These are phyloP conservation scores for Temnothorax longispinosus DNA, from an alignment of 1,140 invertebrate species.

Conservation along the genomic window DNA sequence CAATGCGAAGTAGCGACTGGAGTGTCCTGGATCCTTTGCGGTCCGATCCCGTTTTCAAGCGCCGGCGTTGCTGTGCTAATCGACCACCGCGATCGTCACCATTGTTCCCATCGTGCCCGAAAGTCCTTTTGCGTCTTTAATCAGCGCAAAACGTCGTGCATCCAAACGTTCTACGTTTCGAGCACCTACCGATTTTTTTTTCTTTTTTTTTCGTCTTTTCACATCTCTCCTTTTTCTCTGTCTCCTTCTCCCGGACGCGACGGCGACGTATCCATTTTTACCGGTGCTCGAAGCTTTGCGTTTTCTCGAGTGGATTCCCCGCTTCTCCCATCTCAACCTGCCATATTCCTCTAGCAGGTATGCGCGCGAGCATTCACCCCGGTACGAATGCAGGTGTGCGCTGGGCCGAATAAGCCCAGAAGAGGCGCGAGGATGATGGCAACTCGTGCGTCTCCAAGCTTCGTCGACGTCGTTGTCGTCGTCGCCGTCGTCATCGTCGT, in stretches of 20 bases:
- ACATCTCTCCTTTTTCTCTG: neutral
- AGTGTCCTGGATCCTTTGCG: constrained; percentile 22
- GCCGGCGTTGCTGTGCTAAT: neutral
- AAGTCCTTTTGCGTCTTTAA: constrained; percentile 14
- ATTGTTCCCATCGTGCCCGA: constrained; percentile 25
- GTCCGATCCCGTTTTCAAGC: constrained; percentile 1
- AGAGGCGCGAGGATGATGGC: constrained; percentile 53
- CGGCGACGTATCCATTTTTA: constrained; percentile 66
- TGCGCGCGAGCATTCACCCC: constrained; percentile 64
- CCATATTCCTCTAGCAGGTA: constrained; percentile 55
- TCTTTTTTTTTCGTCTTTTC: neutral
- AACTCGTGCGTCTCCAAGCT: constrained; percentile 57
- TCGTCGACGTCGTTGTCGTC: constrained; percentile 35
- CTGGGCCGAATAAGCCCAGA: constrained; percentile 58
- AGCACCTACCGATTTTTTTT: constrained; percentile 8
- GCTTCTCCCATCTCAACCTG: constrained; percentile 11
- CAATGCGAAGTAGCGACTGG: constrained; percentile 6
- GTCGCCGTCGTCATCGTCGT: constrained; percentile 35
- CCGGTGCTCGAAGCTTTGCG: constrained; percentile 54
- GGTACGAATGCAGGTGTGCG: constrained; percentile 53
- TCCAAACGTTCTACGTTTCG: neutral
- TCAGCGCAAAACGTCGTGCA: neutral
- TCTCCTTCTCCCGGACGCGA: constrained; percentile 2
- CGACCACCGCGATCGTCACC: constrained; percentile 12
- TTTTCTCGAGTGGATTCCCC: constrained; percentile 68